Evolutionary conservation across 1,140 invertebrate genomes (phyloP), one percentile per base, ranked within the genome.

Genomic region (Drosophila virilis): DNA sequence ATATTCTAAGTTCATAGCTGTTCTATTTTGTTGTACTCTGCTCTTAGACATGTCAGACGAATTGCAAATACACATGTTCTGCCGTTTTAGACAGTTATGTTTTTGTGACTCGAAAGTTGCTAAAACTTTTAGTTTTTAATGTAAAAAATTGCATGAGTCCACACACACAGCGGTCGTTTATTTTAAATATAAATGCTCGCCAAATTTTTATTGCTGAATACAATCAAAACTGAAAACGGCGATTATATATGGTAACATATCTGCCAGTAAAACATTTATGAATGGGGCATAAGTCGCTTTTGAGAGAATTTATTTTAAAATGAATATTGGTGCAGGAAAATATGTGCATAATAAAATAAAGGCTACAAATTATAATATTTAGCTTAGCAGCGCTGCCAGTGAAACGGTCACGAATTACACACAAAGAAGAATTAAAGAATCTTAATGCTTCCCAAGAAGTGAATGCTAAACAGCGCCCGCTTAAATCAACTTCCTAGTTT

Each of bases 11-110:
- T 55, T 22, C 52, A 32, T 17, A 40, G 37, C 33, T 60, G 57
- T 51, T 60, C 33, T 46, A 8, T 51, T 46, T 64, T 68, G 12
- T 59, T n/a, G n/a, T 37, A 9, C 60, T 22, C 13, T 48, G 40
- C 57, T 48, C 52, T 7, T 15, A 67, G 61, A 64, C 54, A 43
- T 78, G 71, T 76, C 42, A 64, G 43, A 76, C 60, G 64, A 58
- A 67, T 15, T 40, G 60, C 60, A 57, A 75, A 40, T 82, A 67
- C 70, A 59, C 61, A 72, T 71, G 61, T 78, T 62, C 7, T 55
- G 46, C 42, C 61, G 52, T 61, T 61, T 48, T 45, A 22, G 54
- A 71, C 72, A 76, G 33, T 13, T 9, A n/a, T 50, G 17, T 32
- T 38, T 38, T 13, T 32, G 46, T 32, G 38, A 8, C n/a, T 9